These are phyloP conservation scores for Drosophila pegasa DNA, from an alignment of 2,888 invertebrate genomes.

Conservation along the genomic window DNA sequence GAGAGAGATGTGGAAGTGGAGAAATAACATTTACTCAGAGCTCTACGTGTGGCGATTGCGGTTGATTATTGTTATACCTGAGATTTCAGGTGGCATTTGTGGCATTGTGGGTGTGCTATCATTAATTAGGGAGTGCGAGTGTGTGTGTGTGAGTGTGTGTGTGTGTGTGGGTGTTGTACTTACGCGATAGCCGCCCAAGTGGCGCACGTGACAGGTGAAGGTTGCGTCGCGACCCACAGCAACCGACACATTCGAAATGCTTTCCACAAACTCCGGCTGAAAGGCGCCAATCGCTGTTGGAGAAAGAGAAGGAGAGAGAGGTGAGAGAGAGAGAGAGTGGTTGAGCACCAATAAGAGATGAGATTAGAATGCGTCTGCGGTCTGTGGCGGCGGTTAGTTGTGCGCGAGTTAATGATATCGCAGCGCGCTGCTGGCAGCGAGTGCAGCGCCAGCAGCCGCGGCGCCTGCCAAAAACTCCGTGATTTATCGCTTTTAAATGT, in stretches of 20 bases:
- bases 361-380: constrained; percentile 61
- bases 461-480: constrained; percentile 73
- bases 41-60: not conserved
- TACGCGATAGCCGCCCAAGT: constrained; percentile 95
- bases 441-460: constrained; percentile 9
- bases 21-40: not conserved
- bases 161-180: constrained; percentile 82
- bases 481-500: constrained; percentile 77
- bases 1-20: not conserved
- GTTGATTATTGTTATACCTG: constrained; percentile 17
- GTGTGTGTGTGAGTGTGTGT: constrained; percentile 16
- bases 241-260: constrained; percentile 93
- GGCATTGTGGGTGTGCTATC: constrained; percentile 13
- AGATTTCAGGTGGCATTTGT: constrained; percentile 16
- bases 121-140: constrained; percentile 46
- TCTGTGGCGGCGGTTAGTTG: constrained; percentile 44
- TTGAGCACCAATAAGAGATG: constrained; percentile 30
- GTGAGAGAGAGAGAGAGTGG: not conserved
- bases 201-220: constrained; percentile 93
- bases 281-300: constrained; percentile 88
- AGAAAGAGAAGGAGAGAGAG: constrained; percentile 9
- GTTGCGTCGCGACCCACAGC: constrained; percentile 94
- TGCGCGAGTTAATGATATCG: constrained; percentile 74
- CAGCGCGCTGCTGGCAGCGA: constrained; percentile 23
- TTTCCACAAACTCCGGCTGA: constrained; percentile 94